Evolutionary conservation across 2,113 vertebrate genomes (phyloP).

Genomic region (Hassar affinis): DNA sequence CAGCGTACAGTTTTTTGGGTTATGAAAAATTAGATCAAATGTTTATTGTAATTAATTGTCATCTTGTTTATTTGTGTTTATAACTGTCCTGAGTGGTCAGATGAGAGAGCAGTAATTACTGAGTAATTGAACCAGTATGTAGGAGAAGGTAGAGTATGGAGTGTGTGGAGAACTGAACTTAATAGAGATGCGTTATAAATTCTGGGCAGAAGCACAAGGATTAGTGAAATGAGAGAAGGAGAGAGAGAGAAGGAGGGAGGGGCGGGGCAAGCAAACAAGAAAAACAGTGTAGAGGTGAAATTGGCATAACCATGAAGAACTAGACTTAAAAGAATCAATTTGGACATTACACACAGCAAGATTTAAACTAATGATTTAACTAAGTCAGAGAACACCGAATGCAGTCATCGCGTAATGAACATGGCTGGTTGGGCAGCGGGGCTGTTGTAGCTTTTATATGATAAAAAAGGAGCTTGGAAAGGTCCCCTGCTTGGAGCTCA

Average conservation of each 20-base stretch:
- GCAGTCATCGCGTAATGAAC: conserved; percentile 48
- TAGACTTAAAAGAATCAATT: not conserved
- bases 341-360: conserved; percentile 14
- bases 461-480: conserved; percentile 41
- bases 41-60: conserved; percentile 22
- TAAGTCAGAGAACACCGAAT: conserved; percentile 43
- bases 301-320: conserved; percentile 4
- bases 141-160: not conserved
- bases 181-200: conserved; percentile 12
- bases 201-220: conserved; percentile 9
- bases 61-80: not conserved
- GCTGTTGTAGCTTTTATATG: conserved; percentile 49
- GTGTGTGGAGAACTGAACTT: not conserved
- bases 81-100: not conserved
- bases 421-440: conserved; percentile 50
- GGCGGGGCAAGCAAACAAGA: conserved; percentile 27
- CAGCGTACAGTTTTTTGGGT: not conserved
- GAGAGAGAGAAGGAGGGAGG: not conserved
- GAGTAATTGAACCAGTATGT: conserved; percentile 43
- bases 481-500: conserved; percentile 27
- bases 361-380: conserved; percentile 28
- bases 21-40: conserved; percentile 6
- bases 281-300: conserved; percentile 38
- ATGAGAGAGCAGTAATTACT: conserved; percentile 7
- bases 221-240: conserved; percentile 33